Percentiles rank a stretch among this genome's conserved stretches.
Conservation (phyloP, 2,113 vertebrate species). For the Myiozetetes cayanensis region DNA sequence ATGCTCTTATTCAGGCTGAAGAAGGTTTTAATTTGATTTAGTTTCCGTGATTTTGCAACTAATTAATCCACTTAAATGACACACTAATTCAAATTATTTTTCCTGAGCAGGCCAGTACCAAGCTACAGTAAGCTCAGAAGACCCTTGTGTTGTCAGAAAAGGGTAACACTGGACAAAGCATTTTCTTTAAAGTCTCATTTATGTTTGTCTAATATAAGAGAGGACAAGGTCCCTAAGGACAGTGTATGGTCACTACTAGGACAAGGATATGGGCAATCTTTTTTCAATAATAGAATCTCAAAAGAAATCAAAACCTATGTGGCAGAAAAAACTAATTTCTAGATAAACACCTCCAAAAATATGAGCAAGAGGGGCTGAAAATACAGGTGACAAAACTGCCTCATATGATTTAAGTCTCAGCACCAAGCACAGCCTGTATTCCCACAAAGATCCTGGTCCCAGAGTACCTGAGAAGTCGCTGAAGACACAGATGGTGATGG, state of each 20-base stretch:
- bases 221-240: not conserved
- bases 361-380: not conserved
- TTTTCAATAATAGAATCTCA: not conserved
- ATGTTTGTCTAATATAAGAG: not conserved
- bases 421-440: not conserved
- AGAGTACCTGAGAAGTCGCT: slow-evolving; percentile 91
- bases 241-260: not conserved
- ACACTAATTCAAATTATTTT: not conserved
- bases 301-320: not conserved
- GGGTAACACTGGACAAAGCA: not conserved
- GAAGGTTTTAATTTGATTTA: slow-evolving; percentile 1
- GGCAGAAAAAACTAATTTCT: not conserved
- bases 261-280: not conserved
- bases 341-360: not conserved
- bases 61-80: not conserved
- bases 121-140: not conserved
- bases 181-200: not conserved
- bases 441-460: not conserved
- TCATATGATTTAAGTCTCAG: not conserved
- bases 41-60: not conserved
- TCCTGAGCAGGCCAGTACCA: not conserved
- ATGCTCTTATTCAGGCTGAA: not conserved
- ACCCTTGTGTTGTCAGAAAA: not conserved
- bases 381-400: not conserved
- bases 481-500: slow-evolving; percentile 97